A percentile compares a stretch with the other conserved stretches of the same genome.
Evolutionary conservation across 1,140 invertebrate genomes (phyloP).

Genomic region (Hyles vespertilio): DNA sequence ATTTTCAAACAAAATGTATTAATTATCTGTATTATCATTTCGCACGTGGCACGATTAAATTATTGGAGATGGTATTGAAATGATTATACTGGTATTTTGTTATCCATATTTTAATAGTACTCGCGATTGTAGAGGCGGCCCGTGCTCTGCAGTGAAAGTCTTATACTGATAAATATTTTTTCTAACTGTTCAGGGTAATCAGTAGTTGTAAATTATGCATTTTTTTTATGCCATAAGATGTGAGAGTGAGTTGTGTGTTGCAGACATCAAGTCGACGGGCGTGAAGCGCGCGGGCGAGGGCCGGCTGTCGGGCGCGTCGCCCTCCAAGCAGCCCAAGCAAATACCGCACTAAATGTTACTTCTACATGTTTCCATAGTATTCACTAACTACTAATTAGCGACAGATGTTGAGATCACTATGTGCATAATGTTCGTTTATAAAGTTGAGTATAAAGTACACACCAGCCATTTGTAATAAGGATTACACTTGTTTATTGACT

Average conservation of each 20-base stretch:
- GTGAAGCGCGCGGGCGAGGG: slow-evolving; percentile 66
- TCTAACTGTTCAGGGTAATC: not conserved
- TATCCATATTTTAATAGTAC: no score
- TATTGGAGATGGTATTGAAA: no score
- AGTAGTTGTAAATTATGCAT: not conserved
- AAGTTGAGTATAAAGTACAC: not conserved
- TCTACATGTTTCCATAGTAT: not conserved
- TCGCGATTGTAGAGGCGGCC: no score
- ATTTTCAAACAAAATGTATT: no score
- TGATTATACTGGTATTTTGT: no score
- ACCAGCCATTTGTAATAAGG: not conserved
- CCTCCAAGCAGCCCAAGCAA: slow-evolving; percentile 72
- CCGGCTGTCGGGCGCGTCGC: slow-evolving; percentile 64
- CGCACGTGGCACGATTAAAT: no score
- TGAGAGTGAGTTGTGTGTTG: slow-evolving; percentile 21
- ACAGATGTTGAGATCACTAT: not conserved
- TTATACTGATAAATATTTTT: no score
- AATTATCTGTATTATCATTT: no score
- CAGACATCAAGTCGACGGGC: slow-evolving; percentile 72
- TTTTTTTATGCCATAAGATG: not conserved
- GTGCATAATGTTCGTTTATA: slow-evolving; percentile 1
- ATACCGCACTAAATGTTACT: slow-evolving; percentile 53
- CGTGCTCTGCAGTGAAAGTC: no score
- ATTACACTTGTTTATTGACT: slow-evolving; percentile 1
- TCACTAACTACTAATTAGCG: slow-evolving; percentile 1